These are phyloP conservation scores for Pachycephala philippinensis DNA, from an alignment of 2,113 vertebrate species.

Conservation along the genomic window DNA sequence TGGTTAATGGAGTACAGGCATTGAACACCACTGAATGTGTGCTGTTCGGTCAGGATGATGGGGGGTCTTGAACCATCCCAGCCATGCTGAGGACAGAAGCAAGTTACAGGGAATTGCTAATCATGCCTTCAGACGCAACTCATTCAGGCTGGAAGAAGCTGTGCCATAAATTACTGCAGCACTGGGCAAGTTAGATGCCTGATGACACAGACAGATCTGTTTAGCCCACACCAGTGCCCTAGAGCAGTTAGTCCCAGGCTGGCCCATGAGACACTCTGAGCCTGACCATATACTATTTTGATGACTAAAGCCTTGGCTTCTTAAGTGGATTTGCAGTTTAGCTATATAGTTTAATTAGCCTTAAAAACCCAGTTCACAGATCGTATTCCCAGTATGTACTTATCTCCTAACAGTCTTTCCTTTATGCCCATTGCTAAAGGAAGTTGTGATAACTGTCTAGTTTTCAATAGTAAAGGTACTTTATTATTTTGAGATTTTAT, in stretches of 20 bases:
- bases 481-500: background rate
- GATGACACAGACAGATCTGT: background rate
- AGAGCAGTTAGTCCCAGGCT: background rate
- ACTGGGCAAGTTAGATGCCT: rapidly evolving
- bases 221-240: background rate
- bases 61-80: background rate
- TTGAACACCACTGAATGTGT: background rate
- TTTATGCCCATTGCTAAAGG: background rate
- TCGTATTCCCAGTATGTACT: background rate
- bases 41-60: background rate
- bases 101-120: background rate
- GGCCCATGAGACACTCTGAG: background rate
- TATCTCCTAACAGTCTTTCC: background rate
- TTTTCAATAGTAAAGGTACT: background rate
- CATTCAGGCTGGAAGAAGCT: background rate
- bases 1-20: background rate
- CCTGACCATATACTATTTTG: background rate
- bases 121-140: background rate
- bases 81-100: background rate
- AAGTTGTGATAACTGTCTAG: background rate
- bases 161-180: background rate
- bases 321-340: background rate
- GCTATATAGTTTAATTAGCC: background rate
- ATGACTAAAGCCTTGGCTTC: background rate
- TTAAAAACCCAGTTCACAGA: background rate